Conservation (phyloP, 2,888 invertebrate genomes). For the Leucania comma region DNA sequence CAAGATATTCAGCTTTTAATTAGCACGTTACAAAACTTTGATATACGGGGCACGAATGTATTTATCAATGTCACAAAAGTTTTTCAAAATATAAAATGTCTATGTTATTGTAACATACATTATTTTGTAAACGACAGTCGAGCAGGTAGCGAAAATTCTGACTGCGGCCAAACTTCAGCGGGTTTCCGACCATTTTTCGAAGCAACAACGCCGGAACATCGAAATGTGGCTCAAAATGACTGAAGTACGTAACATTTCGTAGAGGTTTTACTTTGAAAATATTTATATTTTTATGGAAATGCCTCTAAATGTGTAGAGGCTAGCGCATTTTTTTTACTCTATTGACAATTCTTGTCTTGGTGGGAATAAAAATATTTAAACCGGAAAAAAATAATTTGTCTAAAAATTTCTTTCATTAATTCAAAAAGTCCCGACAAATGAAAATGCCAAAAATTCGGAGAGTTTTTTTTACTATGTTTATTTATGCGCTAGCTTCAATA, state of each 20-base stretch:
- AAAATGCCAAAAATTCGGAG: not conserved
- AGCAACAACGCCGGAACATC: conserved; percentile 99
- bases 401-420: not conserved
- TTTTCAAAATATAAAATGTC: conserved; percentile 51
- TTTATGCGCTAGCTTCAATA: conserved; percentile 2
- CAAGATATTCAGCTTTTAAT: not conserved
- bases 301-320: not conserved
- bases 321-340: not conserved
- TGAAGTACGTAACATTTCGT: conserved; percentile 91
- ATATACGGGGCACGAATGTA: not conserved
- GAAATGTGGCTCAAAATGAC: conserved; percentile 99
- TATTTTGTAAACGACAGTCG: conserved; percentile 92
- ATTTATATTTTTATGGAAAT: conserved; percentile 1
- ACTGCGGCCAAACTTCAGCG: conserved; percentile 98
- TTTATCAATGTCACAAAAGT: not conserved
- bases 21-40: not conserved
- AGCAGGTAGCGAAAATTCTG: conserved; percentile 99
- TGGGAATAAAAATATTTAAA: too few species aligned
- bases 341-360: too few species aligned
- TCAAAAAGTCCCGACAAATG: not conserved
- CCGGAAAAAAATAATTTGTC: too few species aligned
- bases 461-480: not conserved
- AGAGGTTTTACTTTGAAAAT: conserved; percentile 12
- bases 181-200: conserved; percentile 99
- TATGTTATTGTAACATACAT: conserved; percentile 48